Evolutionary conservation across 2,113 vertebrate genomes (phyloP).

Genomic region (Rattus rattus): DNA sequence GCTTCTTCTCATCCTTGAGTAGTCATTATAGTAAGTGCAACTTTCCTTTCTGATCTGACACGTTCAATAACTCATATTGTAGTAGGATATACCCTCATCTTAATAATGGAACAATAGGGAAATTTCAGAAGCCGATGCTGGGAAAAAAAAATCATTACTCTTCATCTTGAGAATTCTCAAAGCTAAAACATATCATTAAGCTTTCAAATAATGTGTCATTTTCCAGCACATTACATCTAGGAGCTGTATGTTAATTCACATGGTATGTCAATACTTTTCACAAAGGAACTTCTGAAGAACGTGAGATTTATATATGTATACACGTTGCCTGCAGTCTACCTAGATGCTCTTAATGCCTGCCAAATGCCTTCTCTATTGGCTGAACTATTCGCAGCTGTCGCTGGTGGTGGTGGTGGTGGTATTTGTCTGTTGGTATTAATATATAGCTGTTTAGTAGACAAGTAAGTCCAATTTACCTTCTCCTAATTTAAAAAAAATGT

Average conservation of each 20-base stretch:
- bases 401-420: neutral
- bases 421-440: conserved; percentile 5
- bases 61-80: conserved; percentile 55
- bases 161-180: conserved; percentile 58
- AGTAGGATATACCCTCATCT: conserved; percentile 44
- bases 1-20: conserved; percentile 39
- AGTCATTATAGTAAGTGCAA: conserved; percentile 63
- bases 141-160: conserved; percentile 55
- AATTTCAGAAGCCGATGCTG: conserved; percentile 53
- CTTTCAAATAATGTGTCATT: conserved; percentile 63
- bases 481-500: conserved; percentile 17
- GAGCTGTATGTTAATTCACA: conserved; percentile 45
- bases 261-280: conserved; percentile 50
- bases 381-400: conserved; percentile 6
- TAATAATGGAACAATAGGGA: conserved; percentile 61
- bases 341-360: neutral
- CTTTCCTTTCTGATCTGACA: conserved; percentile 65
- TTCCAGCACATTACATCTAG: conserved; percentile 58
- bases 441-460: conserved; percentile 13
- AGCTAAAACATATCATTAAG: conserved; percentile 63
- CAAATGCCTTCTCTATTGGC: neutral
- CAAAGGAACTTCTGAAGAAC: conserved; percentile 50
- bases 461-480: conserved; percentile 47
- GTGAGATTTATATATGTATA: neutral
- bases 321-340: neutral